phyloP scores from a whole-genome alignment of 2,888 invertebrate genomes.

The Metellina segmentata region DNA sequence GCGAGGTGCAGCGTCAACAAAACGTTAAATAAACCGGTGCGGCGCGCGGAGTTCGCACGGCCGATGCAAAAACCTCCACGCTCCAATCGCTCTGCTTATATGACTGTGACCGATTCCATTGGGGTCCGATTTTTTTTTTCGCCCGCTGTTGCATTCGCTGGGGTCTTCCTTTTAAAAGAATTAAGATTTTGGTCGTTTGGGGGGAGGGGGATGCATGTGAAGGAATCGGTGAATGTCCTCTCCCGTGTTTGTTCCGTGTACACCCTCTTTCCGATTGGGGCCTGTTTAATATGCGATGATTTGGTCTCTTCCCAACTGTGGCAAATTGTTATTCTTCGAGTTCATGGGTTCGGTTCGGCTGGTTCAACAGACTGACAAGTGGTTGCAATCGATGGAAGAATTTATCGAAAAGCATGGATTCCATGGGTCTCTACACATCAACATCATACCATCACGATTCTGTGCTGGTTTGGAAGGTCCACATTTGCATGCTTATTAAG shows the following conservation, averaged over 20 bases:
- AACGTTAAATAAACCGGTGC: not conserved
- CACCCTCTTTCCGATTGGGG: not conserved
- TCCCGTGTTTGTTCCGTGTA: slow-evolving; percentile 38
- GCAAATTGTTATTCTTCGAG: not conserved
- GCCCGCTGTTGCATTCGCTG: not conserved
- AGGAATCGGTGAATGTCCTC: slow-evolving; percentile 21
- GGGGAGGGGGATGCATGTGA: not conserved
- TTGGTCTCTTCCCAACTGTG: not conserved
- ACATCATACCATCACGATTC: no score
- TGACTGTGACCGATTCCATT: slow-evolving; percentile 38
- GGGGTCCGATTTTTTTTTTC: not conserved
- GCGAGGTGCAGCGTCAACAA: slow-evolving; percentile 40
- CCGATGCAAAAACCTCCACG: slow-evolving; percentile 10
- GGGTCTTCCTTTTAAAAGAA: not conserved
- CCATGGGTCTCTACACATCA: no score
- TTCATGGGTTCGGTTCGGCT: not conserved
- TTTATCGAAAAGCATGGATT: not conserved
- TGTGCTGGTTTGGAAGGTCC: no score
- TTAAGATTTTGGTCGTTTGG: slow-evolving; percentile 14
- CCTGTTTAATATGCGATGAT: not conserved
- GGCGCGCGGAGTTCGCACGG: not conserved
- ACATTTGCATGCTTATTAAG: no score
- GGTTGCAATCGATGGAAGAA: not conserved
- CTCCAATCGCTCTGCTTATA: slow-evolving; percentile 9
- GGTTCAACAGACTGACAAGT: not conserved